Conservation (phyloP, 2,888 invertebrate species). For the Venusia cambrica region DNA sequence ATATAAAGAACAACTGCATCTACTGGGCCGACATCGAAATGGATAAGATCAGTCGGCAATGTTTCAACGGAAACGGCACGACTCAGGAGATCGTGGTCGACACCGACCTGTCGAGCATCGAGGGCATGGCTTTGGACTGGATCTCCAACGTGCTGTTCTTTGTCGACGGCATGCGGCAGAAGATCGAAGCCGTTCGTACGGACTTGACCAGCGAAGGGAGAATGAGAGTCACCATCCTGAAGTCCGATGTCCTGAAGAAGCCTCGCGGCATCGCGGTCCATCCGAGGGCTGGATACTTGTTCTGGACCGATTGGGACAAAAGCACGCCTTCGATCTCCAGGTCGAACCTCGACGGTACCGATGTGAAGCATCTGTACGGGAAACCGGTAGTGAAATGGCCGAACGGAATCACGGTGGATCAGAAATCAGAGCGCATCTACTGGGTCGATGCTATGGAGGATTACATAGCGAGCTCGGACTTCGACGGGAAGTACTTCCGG, state of each 20-base stretch:
- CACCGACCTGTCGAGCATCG: conserved; percentile 88
- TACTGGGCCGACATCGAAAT: conserved; percentile 93
- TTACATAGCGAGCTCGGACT: conserved; percentile 88
- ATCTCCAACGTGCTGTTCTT: conserved; percentile 92
- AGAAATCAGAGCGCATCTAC: conserved; percentile 89
- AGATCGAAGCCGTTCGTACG: conserved; percentile 90
- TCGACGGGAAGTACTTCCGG: conserved; percentile 85
- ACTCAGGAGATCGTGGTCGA: conserved; percentile 87
- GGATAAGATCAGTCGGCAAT: conserved; percentile 89
- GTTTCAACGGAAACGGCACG: conserved; percentile 85
- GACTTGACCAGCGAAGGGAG: conserved; percentile 80
- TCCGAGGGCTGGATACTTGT: conserved; percentile 88
- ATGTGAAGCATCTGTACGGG: conserved; percentile 83
- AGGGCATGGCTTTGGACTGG: conserved; percentile 95
- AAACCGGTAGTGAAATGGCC: conserved; percentile 90
- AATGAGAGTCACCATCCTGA: conserved; percentile 89
- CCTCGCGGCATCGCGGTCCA: conserved; percentile 92
- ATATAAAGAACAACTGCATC: conserved; percentile 90
- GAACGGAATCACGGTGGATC: conserved; percentile 92
- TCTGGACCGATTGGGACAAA: conserved; percentile 94
- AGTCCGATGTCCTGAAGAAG: conserved; percentile 83
- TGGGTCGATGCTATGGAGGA: conserved; percentile 94
- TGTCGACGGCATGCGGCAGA: conserved; percentile 89
- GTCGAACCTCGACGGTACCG: conserved; percentile 89
- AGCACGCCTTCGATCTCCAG: conserved; percentile 89